Base-by-base conservation (phyloP, 2,888 invertebrate genomes). In the Troilus luridus region DNA sequence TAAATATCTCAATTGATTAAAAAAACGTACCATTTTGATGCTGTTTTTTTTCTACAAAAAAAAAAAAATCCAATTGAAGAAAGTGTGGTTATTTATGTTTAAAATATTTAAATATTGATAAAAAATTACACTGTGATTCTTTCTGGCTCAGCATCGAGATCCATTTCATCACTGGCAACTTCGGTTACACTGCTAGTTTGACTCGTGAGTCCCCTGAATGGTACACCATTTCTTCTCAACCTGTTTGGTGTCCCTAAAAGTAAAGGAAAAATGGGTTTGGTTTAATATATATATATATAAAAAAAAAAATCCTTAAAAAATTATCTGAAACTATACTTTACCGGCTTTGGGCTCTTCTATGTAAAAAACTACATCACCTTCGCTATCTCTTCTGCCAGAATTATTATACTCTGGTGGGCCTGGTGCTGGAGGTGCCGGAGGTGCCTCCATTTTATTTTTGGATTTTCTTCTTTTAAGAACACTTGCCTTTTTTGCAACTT, bases 401-500 rank as follows among this genome's bases (percentile, higher is more conserved):
- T 92, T 92, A 91, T 92, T 92, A 90, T 91, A 92, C 64, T 92
- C 93, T 27, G 92, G 81, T 12, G 92, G 88, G 93, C 91, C 93
- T 93, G 92, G 93, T 93, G 91, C 93, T 93, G 89, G 92, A 58
- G 92, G 90, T 92, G 93, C 91, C 54, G 90, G 94, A 12, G 94
- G 94, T 59, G 95, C 93, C 92, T 96, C 96, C 96, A 96, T 96
- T 93, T 96, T 95, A 93, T 96, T 96, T 93, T 96, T 95, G 90
- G 96, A 96, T 94, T 96, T 96, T 92, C 96, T 95, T 92, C 97
- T 95, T 94, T 96, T 96, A 93, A 97, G 95, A 92, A 97, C 96
- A 93, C 96, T 96, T 92, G 97, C 96, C 93, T 96, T 96, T 94
- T 97, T 96, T 92, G 96, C 96, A 93, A 96, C 96, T 96, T 96